phyloP scores from a whole-genome alignment of 2,113 vertebrate genomes.

The Tor tambroides region DNA sequence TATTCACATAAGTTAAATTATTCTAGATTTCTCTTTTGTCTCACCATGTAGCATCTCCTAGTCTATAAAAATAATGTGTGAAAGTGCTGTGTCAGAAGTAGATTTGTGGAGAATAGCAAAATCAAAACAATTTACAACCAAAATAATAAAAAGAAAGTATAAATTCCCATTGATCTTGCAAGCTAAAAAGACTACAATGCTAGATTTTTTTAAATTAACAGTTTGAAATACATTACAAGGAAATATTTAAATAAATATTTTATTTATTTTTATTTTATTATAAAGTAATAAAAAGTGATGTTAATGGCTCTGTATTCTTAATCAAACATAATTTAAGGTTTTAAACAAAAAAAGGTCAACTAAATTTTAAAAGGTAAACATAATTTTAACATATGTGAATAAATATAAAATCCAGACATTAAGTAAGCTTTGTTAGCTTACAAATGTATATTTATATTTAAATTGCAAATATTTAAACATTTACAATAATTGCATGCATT shows the following conservation, averaged over 20 bases:
- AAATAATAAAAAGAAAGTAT: neutral
- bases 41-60: neutral
- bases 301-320: constrained; percentile 17
- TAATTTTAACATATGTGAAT: neutral
- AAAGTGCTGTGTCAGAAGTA: neutral
- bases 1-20: neutral
- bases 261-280: neutral
- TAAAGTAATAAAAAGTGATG: neutral
- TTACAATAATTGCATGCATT: constrained; percentile 34
- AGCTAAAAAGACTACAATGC: neutral
- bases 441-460: neutral
- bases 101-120: neutral
- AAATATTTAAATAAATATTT: neutral
- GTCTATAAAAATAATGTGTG: neutral
- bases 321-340: neutral
- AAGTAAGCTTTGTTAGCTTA: constrained; percentile 8
- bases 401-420: neutral
- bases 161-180: neutral
- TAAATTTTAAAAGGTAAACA: neutral
- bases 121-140: neutral
- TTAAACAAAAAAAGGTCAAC: neutral
- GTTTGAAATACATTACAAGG: constrained; percentile 2
- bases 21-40: neutral
- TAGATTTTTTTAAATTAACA: neutral
- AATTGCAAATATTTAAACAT: neutral